Conservation (phyloP, 1,140 invertebrate species). For the Drosophila ogumai region DNA sequence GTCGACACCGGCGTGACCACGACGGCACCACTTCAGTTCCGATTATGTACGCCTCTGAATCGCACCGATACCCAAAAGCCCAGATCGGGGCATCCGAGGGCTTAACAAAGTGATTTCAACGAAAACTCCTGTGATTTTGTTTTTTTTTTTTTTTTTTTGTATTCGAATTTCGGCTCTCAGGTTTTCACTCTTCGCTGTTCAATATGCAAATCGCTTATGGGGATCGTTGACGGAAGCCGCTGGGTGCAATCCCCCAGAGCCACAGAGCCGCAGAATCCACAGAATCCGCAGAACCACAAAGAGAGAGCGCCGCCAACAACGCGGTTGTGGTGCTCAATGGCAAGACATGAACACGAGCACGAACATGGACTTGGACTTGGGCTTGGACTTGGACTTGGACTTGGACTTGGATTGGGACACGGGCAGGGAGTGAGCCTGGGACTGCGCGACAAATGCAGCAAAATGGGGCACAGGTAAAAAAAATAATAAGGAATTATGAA, state of each 20-base stretch:
- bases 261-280: not conserved
- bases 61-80: slow-evolving; percentile 52
- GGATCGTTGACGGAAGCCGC: slow-evolving; percentile 74
- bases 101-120: slow-evolving; percentile 76
- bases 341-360: slow-evolving; percentile 53
- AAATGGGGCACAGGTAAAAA: slow-evolving; percentile 13
- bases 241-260: slow-evolving; percentile 37
- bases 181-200: slow-evolving; percentile 21
- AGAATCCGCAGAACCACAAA: slow-evolving; percentile 15
- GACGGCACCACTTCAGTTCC: slow-evolving; percentile 73
- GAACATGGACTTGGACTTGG: slow-evolving; percentile 6
- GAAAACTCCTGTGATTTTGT: slow-evolving; percentile 14
- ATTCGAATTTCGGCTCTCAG: not conserved
- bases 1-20: slow-evolving; percentile 31
- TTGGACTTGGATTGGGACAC: not conserved
- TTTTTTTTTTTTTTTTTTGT: not conserved
- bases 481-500: not conserved
- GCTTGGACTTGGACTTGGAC: not conserved
- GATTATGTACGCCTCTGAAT: slow-evolving; percentile 78
- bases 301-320: slow-evolving; percentile 57
- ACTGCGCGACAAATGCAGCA: slow-evolving; percentile 66
- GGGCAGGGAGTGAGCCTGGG: not conserved
- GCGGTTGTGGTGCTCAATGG: slow-evolving; percentile 46
- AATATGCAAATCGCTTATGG: slow-evolving; percentile 74
- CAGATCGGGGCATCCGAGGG: slow-evolving; percentile 12